Evolutionary conservation across 2,888 invertebrate species (phyloP), one percentile per base, ranked within the genome.

Genomic region (Hydraecia micacea): DNA sequence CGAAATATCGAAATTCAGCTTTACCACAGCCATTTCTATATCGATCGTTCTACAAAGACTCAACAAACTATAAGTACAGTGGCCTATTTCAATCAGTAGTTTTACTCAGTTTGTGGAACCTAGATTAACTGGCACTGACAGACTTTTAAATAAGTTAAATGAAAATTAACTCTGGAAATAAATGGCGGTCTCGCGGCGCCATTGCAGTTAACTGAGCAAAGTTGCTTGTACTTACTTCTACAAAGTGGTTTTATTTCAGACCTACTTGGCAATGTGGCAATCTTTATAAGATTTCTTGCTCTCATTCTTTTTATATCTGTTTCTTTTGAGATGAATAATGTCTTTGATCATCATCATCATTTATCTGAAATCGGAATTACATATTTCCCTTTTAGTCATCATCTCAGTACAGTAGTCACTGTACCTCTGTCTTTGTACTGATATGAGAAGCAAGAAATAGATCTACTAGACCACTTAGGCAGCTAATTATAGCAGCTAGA

Each of bases 81-180:
- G 73, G 58, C 72, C 78, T 68, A 73, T 80, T 85, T 81, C 80
- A 78, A 83, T 85, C 78, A 66, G 49, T n/a, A 73, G 58, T 71
- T 75, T 60, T 65, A 46, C 67, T 58, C 63, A 42, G 55, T 80
- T 77, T 73, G 52, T 71, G 75, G 46, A 73, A 69, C 67, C 69
- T 70, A 85, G 76, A 85, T 85, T 76, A 75, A 83, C 79, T 79
- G 62, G 79, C 73, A 58, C 84, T 73, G 81, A 78, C 81, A 81
- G 79, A 82, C 55, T 85, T 84, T 84, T 75, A 82, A 84, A 74
- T 76, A 79, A 84, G 75, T 85, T 85, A 82, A 76, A 84, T 79
- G 73, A 79, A 82, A 82, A 85, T 82, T 75, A 79, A 84, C 79
- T 79, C 63, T 81, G 71, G 75, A 76, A 82, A 82, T 84, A 81